Percentiles rank a stretch among this genome's conserved stretches.
These are phyloP conservation scores for Oxyura jamaicensis DNA, from an alignment of 2,113 vertebrate genomes.

Conservation along the genomic window DNA sequence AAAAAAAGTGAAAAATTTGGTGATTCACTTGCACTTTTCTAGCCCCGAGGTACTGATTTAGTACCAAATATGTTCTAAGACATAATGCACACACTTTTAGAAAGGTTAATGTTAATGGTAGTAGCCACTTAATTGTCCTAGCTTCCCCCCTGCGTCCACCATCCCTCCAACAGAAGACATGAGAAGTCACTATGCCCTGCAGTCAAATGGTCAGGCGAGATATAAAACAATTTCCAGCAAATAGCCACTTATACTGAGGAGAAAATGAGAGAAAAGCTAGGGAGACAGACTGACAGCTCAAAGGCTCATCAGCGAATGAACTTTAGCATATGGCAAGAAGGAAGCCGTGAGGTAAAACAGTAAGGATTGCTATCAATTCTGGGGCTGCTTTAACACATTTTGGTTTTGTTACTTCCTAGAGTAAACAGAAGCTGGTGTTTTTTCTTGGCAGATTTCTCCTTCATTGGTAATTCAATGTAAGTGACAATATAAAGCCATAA, in stretches of 20 bases:
- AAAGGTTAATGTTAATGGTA: conserved; percentile 72
- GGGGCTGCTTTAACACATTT: background rate
- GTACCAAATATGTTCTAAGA: conserved; percentile 24
- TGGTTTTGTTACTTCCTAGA: background rate
- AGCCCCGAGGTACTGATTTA: background rate
- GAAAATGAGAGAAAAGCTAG: conserved; percentile 35
- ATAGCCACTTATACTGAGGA: conserved; percentile 21
- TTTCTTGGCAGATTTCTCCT: conserved; percentile 8
- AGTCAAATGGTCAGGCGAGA: conserved; percentile 58
- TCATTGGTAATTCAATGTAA: conserved; percentile 4
- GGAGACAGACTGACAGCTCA: conserved; percentile 66
- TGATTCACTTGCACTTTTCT: background rate
- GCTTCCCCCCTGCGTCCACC: conserved; percentile 18
- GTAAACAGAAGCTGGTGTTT: background rate
- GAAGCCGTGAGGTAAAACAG: conserved; percentile 13
- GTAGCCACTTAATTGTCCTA: conserved; percentile 60
- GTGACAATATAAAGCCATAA: conserved; percentile 1
- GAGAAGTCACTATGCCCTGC: conserved; percentile 53
- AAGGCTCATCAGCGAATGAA: conserved; percentile 52
- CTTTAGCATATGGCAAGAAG: conserved; percentile 37
- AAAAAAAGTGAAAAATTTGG: background rate
- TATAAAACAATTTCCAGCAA: conserved; percentile 59
- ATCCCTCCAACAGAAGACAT: conserved; percentile 8
- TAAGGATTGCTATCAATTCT: background rate
- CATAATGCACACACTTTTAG: conserved; percentile 31